These are phyloP conservation scores for Ephestia elutella DNA, from an alignment of 1,140 invertebrate species.

Conservation along the genomic window DNA sequence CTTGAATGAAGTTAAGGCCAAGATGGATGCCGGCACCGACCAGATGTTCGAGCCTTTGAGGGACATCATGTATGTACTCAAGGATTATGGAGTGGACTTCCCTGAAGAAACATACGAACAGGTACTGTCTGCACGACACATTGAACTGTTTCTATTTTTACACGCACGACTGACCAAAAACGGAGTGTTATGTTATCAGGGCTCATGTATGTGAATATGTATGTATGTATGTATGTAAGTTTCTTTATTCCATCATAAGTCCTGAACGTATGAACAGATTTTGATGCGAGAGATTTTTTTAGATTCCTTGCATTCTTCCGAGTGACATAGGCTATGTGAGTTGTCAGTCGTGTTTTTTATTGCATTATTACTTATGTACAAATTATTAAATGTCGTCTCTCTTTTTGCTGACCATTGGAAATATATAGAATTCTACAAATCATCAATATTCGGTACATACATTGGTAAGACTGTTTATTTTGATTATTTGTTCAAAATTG, in stretches of 20 bases:
- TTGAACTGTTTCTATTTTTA: too few relatives aligned
- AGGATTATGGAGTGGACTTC: constrained; percentile 84
- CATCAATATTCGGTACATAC: constrained; percentile 64
- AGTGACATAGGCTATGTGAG: too few relatives aligned
- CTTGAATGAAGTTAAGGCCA: constrained; percentile 77
- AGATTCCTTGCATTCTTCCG: too few relatives aligned
- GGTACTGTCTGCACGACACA: constrained; percentile 45
- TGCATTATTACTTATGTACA: background rate
- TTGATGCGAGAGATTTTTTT: too few relatives aligned
- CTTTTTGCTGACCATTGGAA: constrained; percentile 15
- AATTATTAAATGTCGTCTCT: constrained; percentile 19
- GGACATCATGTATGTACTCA: constrained; percentile 84
- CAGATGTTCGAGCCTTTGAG: constrained; percentile 89
- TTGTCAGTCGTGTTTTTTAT: too few relatives aligned
- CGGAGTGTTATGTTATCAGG: too few relatives aligned
- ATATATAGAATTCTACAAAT: constrained; percentile 23
- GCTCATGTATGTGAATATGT: too few relatives aligned
- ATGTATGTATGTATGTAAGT: too few relatives aligned
- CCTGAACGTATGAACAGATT: too few relatives aligned
- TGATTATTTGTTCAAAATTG: background rate
- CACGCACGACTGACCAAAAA: too few relatives aligned
- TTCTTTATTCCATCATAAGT: too few relatives aligned
- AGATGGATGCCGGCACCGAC: constrained; percentile 75
- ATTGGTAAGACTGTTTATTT: constrained; percentile 48
- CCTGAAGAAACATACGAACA: constrained; percentile 77